A percentile compares a stretch with the other conserved stretches of the same genome.
Evolutionary conservation across 2,888 invertebrate genomes (phyloP).

Genomic region (Eledone cirrhosa): DNA sequence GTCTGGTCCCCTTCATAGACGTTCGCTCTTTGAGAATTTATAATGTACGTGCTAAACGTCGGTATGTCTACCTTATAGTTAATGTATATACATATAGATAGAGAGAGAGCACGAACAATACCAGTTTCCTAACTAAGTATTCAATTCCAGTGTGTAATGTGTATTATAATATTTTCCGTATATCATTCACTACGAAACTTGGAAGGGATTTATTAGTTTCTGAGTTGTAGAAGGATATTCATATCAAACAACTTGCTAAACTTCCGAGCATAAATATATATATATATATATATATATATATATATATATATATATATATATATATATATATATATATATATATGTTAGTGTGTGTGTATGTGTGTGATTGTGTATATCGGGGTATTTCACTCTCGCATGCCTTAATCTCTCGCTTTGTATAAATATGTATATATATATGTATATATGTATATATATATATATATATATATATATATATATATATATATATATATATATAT

Average conservation of each 20-base stretch:
- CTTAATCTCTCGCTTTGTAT: neutral
- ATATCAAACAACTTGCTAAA: neutral
- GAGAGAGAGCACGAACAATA: too few relatives aligned
- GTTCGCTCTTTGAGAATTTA: too few relatives aligned
- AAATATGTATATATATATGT: neutral
- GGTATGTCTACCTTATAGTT: too few relatives aligned
- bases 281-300: conserved; percentile 6
- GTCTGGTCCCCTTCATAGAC: too few relatives aligned
- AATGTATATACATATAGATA: too few relatives aligned
- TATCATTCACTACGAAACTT: too few relatives aligned
- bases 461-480: conserved; percentile 8
- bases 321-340: neutral
- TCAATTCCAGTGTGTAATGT: too few relatives aligned
- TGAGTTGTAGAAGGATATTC: too few relatives aligned
- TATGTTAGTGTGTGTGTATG: neutral
- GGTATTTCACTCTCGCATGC: neutral
- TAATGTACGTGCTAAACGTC: too few relatives aligned
- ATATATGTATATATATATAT: neutral
- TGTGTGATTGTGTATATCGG: neutral
- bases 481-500: conserved; percentile 1
- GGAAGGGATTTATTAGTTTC: too few relatives aligned
- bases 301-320: neutral
- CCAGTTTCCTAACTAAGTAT: too few relatives aligned
- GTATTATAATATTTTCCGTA: too few relatives aligned
- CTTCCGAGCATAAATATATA: neutral